These are phyloP conservation scores for Pelmatolapia mariae DNA, from an alignment of 2,113 vertebrate species.

Conservation along the genomic window DNA sequence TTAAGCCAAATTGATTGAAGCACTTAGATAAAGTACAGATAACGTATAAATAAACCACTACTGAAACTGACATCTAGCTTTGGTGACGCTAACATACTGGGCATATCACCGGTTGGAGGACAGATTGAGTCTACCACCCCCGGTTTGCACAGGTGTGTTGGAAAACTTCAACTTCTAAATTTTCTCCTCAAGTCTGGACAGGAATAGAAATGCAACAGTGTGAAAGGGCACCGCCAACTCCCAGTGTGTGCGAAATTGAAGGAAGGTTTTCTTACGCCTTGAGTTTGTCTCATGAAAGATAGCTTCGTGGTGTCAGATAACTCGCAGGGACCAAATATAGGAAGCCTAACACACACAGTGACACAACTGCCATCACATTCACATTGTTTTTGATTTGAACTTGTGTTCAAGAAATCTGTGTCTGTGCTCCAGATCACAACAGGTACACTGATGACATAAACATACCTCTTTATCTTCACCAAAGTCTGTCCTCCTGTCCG, in stretches of 20 bases:
- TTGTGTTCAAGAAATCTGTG: background rate
- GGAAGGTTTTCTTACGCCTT: background rate
- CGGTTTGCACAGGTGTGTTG: background rate
- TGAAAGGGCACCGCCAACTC: background rate
- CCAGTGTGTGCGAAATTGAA: background rate
- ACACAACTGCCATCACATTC: background rate
- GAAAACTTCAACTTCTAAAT: background rate
- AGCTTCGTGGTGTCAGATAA: background rate
- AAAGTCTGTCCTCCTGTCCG: fast-evolving
- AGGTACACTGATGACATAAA: background rate
- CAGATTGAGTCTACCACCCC: background rate
- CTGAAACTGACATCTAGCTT: background rate
- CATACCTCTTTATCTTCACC: background rate
- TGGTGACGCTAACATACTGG: background rate
- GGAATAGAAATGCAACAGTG: background rate
- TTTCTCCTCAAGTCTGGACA: background rate
- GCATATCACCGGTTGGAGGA: background rate
- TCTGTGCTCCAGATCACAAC: background rate
- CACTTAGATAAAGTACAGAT: background rate
- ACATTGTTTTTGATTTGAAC: background rate
- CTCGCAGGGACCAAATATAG: background rate
- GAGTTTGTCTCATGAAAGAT: background rate
- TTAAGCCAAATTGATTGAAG: background rate
- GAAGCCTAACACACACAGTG: background rate
- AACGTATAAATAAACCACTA: background rate